Evolutionary conservation across 2,113 vertebrate species (phyloP), one percentile per base, ranked within the genome.

Genomic region (Narcine bancroftii): DNA sequence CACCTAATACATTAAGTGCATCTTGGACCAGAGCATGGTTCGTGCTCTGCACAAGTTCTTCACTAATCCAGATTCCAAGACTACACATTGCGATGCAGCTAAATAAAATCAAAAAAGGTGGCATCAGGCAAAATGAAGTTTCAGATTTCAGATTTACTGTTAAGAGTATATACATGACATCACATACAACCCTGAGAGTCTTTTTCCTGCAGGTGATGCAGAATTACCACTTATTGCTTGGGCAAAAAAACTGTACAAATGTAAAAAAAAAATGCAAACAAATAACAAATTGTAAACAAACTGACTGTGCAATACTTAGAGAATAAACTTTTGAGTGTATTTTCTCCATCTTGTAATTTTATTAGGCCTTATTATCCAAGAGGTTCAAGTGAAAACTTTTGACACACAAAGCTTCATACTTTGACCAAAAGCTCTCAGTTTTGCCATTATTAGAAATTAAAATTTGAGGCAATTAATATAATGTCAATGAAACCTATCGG

Each of bases 1-100:
- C 99, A 75, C 98, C 98, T 93, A 99, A 96, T 93, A 99, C 97
- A 89, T 98, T 99, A 95, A 99, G 94, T 75, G 98, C 98, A 91
- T 98, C 98, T 94, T 97, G 98, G 92, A 99, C 97, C 60, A 96
- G 97, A 45, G 96, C 95, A 63, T 99, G 98, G 93, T 96, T 96
- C 0, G 96, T 97, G 77, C 96, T 92, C 93, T 98, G 96, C 0
- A 92, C 95, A 15, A 99, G 96, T 93, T 99, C 99, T 95, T 99
- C 98, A 77, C 98, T 99, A 92, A 99, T 96, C 99, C 98, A 99
- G 47, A 99, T 93, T 1, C 98, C 98, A 0, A 99, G 97, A 93
- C 97, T 97, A 94, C 98, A 99, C 92, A 99, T 95, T 26, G 99
- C 97, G 77, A 99, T 96, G 93, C 98, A 99, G 65, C 99, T 99